Evolutionary conservation across 2,888 invertebrate species (phyloP), one percentile per base, ranked within the genome.

Genomic region (Eledona agricola): DNA sequence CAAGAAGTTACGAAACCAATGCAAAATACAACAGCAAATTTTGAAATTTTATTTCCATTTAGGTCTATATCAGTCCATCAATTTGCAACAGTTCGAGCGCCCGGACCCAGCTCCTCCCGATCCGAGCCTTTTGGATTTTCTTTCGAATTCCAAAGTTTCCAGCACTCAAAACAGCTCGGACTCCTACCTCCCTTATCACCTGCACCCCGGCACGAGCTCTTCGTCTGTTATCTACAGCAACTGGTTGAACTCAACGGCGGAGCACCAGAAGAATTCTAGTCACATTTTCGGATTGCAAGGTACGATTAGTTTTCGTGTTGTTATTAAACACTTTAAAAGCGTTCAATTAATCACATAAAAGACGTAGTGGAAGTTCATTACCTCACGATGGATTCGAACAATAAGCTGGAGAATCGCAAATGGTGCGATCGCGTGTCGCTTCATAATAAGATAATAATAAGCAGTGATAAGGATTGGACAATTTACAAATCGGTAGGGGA

Each of bases 211-310:
- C 7, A 62, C 65, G 4, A 65, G 63, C 34, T 59, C 73, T 5
- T 65, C 70, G 1, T 67, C 76, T 1, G 59, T 76, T 29, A 56
- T 76, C 7, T 77, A 75, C 53, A 60, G 70, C 10, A 72, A 71
- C 57, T 77, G 77, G 77, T 63, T 76, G 45, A 66, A 66, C 17
- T 23, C 63, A 1, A 55, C 65, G 3, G 32, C 12, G 12, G 51
- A 49, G 13, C 54, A 68, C 1, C 73, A 74, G 35, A 74, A 75
- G 55, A 62, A 59, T 53, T 57, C 71, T 59, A 67, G 67, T 49
- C 55, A 55, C 22, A 73, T 86, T 29, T 81, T 86, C 62, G 83
- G 83, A 57, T 73, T 85, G 23, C 85, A 86, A 81, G 85, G 86
- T 86, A 78, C 73, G 63, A 63, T 13, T 9, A 7, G 9, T 17